A percentile compares a stretch with the other conserved stretches of the same genome.
These are phyloP conservation scores for Agapornis roseicollis DNA, from an alignment of 2,113 vertebrate species.

Conservation along the genomic window DNA sequence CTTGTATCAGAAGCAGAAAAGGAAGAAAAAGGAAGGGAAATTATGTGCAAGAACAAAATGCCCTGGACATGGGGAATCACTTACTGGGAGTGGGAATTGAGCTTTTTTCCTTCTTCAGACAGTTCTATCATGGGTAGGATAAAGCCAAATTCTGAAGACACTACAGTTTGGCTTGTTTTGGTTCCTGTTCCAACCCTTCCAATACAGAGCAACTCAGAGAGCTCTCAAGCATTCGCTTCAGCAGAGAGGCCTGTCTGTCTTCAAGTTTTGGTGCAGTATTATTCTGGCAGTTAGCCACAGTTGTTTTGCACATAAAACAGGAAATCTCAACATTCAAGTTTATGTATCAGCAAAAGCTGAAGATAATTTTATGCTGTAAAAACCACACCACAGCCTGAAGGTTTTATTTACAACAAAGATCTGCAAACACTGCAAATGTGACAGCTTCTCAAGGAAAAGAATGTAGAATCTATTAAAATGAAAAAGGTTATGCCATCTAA, in stretches of 20 bases:
- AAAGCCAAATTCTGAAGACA: fast-evolving
- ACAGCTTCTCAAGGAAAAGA: background rate
- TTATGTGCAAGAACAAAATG: background rate
- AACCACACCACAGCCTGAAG: background rate
- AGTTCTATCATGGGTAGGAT: background rate
- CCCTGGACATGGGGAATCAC: background rate
- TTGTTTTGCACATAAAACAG: background rate
- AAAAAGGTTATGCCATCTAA: background rate
- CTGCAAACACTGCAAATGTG: background rate
- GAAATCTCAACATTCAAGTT: background rate
- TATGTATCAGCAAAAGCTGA: background rate
- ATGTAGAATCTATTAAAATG: background rate
- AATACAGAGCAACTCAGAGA: background rate
- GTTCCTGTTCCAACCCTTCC: background rate
- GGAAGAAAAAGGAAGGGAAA: background rate
- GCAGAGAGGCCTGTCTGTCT: background rate
- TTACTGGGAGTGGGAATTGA: background rate
- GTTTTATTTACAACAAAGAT: background rate
- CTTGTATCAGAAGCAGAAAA: background rate
- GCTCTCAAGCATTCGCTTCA: background rate
- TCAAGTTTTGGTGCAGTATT: background rate
- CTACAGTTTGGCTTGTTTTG: fast-evolving
- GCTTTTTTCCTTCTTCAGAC: background rate
- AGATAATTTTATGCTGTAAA: background rate
- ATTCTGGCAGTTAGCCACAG: background rate